Evolutionary conservation across 2,888 invertebrate genomes (phyloP).

Genomic region (Metallyticus violacea): DNA sequence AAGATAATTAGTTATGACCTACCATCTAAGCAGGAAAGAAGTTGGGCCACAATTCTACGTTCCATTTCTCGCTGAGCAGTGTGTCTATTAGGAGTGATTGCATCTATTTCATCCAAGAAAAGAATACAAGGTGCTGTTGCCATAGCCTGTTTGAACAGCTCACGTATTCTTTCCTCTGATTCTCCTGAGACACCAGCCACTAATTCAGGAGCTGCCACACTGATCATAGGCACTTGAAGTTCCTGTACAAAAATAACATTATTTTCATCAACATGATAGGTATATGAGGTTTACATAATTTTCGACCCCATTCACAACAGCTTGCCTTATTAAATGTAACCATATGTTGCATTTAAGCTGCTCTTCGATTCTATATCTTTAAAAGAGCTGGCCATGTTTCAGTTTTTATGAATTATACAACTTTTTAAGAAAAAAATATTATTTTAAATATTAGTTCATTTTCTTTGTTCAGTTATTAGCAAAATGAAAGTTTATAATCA

Average conservation of each 20-base stretch:
- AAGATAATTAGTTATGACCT: conserved; percentile 37
- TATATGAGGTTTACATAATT: no score
- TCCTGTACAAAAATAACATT: not conserved
- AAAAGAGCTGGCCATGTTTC: no score
- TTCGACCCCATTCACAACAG: no score
- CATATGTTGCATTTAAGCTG: no score
- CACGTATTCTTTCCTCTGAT: conserved; percentile 89
- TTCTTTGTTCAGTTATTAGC: not conserved
- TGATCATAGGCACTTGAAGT: conserved; percentile 75
- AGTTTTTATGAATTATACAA: no score
- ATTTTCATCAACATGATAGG: no score
- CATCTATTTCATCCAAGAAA: conserved; percentile 96
- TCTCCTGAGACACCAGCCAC: conserved; percentile 95
- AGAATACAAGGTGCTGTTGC: conserved; percentile 75
- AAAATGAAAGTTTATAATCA: no score
- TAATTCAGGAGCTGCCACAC: conserved; percentile 87
- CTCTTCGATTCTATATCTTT: no score
- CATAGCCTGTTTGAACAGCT: conserved; percentile 83
- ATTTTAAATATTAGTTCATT: not conserved
- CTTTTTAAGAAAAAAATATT: not conserved
- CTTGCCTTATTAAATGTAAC: no score
- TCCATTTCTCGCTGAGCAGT: conserved; percentile 95
- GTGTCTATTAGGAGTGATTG: conserved; percentile 87
- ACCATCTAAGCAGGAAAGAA: conserved; percentile 87
- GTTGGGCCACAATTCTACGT: conserved; percentile 88